Conservation (phyloP, 2,888 invertebrate species). For the Pheosia gnoma region DNA sequence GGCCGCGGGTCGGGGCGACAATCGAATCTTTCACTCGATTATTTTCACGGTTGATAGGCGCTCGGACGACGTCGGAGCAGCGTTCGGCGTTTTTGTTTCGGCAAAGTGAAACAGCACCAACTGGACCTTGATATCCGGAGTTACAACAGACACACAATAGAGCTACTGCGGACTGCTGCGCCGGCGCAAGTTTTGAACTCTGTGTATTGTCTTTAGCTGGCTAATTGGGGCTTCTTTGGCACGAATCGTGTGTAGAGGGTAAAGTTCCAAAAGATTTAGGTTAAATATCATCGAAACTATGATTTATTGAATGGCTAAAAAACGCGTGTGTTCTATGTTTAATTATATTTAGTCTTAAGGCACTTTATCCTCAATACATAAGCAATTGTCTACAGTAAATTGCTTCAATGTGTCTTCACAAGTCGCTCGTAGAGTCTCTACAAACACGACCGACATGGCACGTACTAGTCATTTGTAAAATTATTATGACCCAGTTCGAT, state of each 20-base stretch:
- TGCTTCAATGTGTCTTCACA: background rate
- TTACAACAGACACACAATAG: constrained; percentile 61
- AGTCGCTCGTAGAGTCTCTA: constrained; percentile 9
- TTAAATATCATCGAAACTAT: too few relatives aligned
- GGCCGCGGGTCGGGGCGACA: constrained; percentile 27
- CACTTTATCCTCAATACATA: too few relatives aligned
- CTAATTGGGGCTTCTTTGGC: background rate
- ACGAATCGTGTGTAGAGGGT: too few relatives aligned
- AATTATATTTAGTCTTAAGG: too few relatives aligned
- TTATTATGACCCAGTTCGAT: constrained; percentile 40
- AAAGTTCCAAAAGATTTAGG: too few relatives aligned
- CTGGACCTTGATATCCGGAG: constrained; percentile 81
- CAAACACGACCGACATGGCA: constrained; percentile 30
- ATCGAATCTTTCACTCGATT: constrained; percentile 43
- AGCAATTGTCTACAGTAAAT: too few relatives aligned
- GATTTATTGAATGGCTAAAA: too few relatives aligned
- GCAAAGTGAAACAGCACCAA: constrained; percentile 75
- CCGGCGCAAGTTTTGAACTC: constrained; percentile 44
- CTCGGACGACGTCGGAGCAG: constrained; percentile 21
- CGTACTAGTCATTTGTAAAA: constrained; percentile 46
- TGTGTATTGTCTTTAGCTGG: constrained; percentile 3
- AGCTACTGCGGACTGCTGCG: constrained; percentile 31
- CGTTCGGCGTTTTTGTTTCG: constrained; percentile 64
- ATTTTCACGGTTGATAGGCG: constrained; percentile 55
- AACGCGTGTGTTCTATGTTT: too few relatives aligned